Evolutionary conservation across 2,888 invertebrate species (phyloP), one percentile per base, ranked within the genome.

Genomic region (Drosophila ustulata): DNA sequence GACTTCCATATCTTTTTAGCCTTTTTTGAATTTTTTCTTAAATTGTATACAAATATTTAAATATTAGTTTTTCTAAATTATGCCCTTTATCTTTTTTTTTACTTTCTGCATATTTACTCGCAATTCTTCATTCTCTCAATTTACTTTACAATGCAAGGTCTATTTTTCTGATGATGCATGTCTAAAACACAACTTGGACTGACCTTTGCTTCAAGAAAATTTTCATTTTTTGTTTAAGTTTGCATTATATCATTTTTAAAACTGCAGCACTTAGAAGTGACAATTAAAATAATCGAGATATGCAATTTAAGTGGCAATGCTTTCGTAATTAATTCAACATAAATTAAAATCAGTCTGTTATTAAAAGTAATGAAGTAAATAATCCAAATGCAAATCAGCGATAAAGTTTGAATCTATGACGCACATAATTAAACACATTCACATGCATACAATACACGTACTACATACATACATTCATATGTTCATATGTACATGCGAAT

Each of bases 341-440:
- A 18, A 18, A 18, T 18, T 18, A 18, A n/a, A 53, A 26, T 9
- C 26, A 26, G 32, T 43, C 4, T 28, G 18, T 30, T 34, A 13
- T 43, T 37, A n/a, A 46, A 8, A 28, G 9, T 11, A 18, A 43
- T 30, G n/a, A 32, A 26, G 23, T 51, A 28, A 18, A 28, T 41
- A 26, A 43, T 9, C 56, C 4, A 62, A 58, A 52, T 69, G 51
- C 49, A 66, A 69, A 70, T 71, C 61, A 63, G 37, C 65, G 18
- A 30, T 41, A 52, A 39, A 49, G 28, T 57, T 66, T 43, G 25
- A 76, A 49, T 66, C 65, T 67, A 65, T 83, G 78, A 78, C 37
- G 37, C 37, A 37, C n/a, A n/a, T 37, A 37, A n/a, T 11, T 58
- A 18, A 53, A 74, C 46, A 53, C 58, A 50, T 72, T 66, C 65